Base-by-base conservation (phyloP, 2,888 invertebrate species). In the Rhynchonema sp. region DNA sequence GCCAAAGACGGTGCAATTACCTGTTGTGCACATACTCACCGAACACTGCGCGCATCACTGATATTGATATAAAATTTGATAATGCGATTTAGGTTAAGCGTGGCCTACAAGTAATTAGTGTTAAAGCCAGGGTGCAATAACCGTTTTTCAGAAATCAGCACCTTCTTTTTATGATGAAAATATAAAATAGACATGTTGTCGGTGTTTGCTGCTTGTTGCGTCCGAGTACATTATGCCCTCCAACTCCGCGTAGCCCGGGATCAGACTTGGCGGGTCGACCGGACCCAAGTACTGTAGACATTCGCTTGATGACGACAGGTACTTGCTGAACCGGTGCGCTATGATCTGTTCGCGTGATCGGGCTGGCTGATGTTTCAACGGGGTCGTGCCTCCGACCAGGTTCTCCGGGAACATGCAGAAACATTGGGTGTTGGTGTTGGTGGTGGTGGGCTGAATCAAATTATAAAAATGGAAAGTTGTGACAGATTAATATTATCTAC, bases 261-360 rank as follows among this genome's bases (percentile, higher is more conserved):
- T 3, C 25, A 52, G 25, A 22, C 25, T 25, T n/a, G 52, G 52
- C 52, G 52, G 52, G 52, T 52, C 52, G 52, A 52, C 53, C n/a
- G 52, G 53, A 2, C 26, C 27, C 26, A 17, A 22, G 20, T 46
- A 28, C 23, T 68, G 63, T 30, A 68, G 63, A 54, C 66, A 67
- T 53, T 68, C 68, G 13, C 66, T 66, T 28, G 61, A 61, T 59
- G 59, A 55, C 55, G 58, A 58, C 25, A 62, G 38, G 57, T 62
- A 62, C 30, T 59, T 57, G 23, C 28, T 30, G 46, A 59, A 53
- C 26, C 54, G 56, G n/a, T 46, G 59, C 38, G 53, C 53, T 22
- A 26, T 27, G 9, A 46, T 27, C 27, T 54, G 26, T 13, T 46
- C 38, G 3, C 49, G 25, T 22, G 25, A 55, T 20, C 20, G 27